phyloP scores from a whole-genome alignment of 2,888 invertebrate genomes.

The Molorchus minor region DNA sequence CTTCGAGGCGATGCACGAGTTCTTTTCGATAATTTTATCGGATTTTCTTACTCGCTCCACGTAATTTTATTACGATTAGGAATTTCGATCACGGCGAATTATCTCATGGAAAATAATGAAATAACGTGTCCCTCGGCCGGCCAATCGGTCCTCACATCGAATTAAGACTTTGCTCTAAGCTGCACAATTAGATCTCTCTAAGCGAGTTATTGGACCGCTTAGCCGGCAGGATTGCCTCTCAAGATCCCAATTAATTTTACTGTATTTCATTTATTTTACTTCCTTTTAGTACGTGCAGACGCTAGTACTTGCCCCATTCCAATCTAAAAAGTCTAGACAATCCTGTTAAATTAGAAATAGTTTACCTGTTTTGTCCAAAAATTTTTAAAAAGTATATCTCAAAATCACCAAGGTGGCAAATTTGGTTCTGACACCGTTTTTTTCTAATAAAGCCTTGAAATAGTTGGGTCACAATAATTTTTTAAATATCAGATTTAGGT shows the following conservation, averaged over 20 bases:
- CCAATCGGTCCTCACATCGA: constrained; percentile 44
- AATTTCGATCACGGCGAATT: constrained; percentile 37
- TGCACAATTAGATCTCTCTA: constrained; percentile 47
- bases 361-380: too few relatives aligned
- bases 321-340: too few relatives aligned
- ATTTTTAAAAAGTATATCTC: too few relatives aligned
- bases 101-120: constrained; percentile 49
- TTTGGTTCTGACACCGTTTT: too few relatives aligned
- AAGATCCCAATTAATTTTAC: constrained; percentile 14
- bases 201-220: constrained; percentile 45
- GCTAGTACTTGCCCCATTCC: too few relatives aligned
- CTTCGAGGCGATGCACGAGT: constrained; percentile 13
- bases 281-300: not conserved
- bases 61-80: constrained; percentile 6
- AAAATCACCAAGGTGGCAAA: too few relatives aligned
- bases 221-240: constrained; percentile 33
- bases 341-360: too few relatives aligned
- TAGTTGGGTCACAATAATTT: too few relatives aligned
- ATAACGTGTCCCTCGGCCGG: constrained; percentile 46
- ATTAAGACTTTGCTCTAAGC: constrained; percentile 47
- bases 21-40: not conserved
- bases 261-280: constrained; percentile 9
- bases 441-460: too few relatives aligned
- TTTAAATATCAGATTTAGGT: too few relatives aligned
- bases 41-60: not conserved